Evolutionary conservation across 23 tunicate genomes (phyloP).

Genomic region (Ciona savignyi): DNA sequence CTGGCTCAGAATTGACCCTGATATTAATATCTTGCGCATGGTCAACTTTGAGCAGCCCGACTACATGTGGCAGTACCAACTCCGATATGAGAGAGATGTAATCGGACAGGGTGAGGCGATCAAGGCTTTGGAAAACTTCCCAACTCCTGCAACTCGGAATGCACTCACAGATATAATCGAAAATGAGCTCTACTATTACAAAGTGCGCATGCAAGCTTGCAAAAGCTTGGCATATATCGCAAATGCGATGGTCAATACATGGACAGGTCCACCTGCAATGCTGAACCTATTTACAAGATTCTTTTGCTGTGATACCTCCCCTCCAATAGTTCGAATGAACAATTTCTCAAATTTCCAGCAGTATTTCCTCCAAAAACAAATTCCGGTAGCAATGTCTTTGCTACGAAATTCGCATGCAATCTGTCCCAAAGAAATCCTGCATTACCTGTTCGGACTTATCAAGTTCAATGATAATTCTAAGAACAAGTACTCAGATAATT

Average conservation of each 20-base stretch:
- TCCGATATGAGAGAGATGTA: slow-evolving; percentile 82
- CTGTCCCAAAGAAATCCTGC: slow-evolving; percentile 74
- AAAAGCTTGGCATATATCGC: slow-evolving; percentile 43
- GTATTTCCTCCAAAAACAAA: slow-evolving; percentile 68
- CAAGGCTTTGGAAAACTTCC: slow-evolving; percentile 37
- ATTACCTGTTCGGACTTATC: slow-evolving; percentile 62
- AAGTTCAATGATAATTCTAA: slow-evolving; percentile 91
- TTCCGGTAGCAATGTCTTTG: slow-evolving; percentile 79
- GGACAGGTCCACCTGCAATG: slow-evolving; percentile 90
- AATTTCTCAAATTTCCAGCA: slow-evolving; percentile 92
- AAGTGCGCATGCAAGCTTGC: slow-evolving; percentile 75
- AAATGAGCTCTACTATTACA: slow-evolving; percentile 67
- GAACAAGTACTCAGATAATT: slow-evolving; percentile 81
- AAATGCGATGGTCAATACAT: slow-evolving; percentile 50
- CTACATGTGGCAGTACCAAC: slow-evolving; percentile 98
- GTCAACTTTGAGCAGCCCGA: slow-evolving; percentile 88
- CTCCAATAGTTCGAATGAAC: slow-evolving; percentile 83
- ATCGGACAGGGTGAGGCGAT: slow-evolving; percentile 91
- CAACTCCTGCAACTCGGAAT: slow-evolving; percentile 54
- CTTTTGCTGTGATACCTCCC: slow-evolving; percentile 80
- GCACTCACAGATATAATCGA: slow-evolving; percentile 77
- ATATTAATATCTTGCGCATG: slow-evolving; percentile 49
- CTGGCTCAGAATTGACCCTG: slow-evolving; percentile 97
- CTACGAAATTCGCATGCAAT: slow-evolving; percentile 41
- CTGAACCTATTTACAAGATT: slow-evolving; percentile 65